Evolutionary conservation across 2,888 invertebrate species (phyloP).

Genomic region (Listrodromus nycthemerus): DNA sequence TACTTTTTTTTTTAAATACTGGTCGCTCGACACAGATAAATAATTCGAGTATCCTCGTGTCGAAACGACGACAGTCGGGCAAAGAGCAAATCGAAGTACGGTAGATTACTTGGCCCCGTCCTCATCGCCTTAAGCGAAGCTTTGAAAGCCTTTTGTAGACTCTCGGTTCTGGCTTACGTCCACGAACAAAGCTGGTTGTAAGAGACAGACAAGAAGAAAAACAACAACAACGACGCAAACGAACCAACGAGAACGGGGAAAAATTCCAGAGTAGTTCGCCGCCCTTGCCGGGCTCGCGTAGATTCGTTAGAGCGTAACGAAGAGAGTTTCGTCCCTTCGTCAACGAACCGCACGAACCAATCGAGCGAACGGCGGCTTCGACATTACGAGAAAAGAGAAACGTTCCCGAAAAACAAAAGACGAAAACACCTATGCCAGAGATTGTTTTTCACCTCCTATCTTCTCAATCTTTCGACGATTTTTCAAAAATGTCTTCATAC

Average conservation of each 20-base stretch:
- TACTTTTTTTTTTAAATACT: constrained; percentile 6
- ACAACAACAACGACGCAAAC: neutral
- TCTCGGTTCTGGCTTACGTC: neutral
- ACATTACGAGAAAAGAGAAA: constrained; percentile 31
- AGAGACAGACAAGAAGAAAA: neutral
- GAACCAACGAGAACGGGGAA: constrained; percentile 12
- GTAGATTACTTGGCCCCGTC: neutral
- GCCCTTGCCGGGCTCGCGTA: neutral
- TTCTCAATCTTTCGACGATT: constrained; percentile 2
- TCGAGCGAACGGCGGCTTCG: constrained; percentile 40
- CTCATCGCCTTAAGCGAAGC: neutral
- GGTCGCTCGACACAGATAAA: constrained; percentile 76
- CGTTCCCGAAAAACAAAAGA: constrained; percentile 9
- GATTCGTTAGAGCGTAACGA: constrained; percentile 55
- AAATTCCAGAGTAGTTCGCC: constrained; percentile 46
- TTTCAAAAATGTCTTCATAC: no score
- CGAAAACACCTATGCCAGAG: constrained; percentile 8
- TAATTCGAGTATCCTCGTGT: constrained; percentile 75
- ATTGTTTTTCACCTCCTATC: constrained; percentile 28
- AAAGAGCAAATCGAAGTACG: neutral
- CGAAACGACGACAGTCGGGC: constrained; percentile 61
- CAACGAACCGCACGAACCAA: constrained; percentile 63
- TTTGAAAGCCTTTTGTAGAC: constrained; percentile 1
- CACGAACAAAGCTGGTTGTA: neutral
- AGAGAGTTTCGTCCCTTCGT: constrained; percentile 58